Evolutionary conservation across 2,888 invertebrate genomes (phyloP), one percentile per base, ranked within the genome.

Genomic region (Hyalella azteca): DNA sequence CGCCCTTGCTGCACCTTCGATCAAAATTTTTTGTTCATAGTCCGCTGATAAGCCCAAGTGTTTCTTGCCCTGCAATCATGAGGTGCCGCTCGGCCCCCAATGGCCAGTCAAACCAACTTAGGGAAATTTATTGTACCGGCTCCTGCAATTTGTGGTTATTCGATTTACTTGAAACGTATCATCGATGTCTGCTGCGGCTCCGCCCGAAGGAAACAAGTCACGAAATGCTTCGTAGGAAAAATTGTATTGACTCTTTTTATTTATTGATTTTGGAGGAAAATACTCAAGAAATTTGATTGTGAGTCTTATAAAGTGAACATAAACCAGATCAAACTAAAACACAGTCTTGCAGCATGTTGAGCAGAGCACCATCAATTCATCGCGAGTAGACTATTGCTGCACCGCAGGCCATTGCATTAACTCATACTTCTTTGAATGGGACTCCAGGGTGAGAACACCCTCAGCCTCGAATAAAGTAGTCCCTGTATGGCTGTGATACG

Each of bases 61-160:
- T 19, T 66, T 66, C 66, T 66, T 66, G 66, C 66, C 36, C 19
- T 36, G 29, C 66, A 66, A 66, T 66, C 66, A 66, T 66, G 36
- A 36, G 36, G 66, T 36, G 19, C n/a, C 36, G 66, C 66, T n/a
- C 15, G 66, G 66, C 19, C 32, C 19, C 36, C 19, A 36, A 66
- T 29, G 36, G 32, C 66, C 36, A 39, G 36, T 36, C 36, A 36
- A 29, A 32, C 36, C 36, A 66, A 36, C 66, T 66, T 66, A 66
- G 19, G 36, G 32, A 36, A 66, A 32, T 66, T 66, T 66, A 32
- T 66, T 29, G 66, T 15, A 36, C 66, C 22, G n/a, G 26, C 54
- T 22, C 29, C 29, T 26, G 26, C 26, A 2, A 26, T 54, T 7
- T 3, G 54, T 22, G 54, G 54, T 22, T 11, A 54, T 26, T 54